Evolutionary conservation across 2,113 vertebrate genomes (phyloP), one percentile per base, ranked within the genome.

Genomic region (Chauna torquata): DNA sequence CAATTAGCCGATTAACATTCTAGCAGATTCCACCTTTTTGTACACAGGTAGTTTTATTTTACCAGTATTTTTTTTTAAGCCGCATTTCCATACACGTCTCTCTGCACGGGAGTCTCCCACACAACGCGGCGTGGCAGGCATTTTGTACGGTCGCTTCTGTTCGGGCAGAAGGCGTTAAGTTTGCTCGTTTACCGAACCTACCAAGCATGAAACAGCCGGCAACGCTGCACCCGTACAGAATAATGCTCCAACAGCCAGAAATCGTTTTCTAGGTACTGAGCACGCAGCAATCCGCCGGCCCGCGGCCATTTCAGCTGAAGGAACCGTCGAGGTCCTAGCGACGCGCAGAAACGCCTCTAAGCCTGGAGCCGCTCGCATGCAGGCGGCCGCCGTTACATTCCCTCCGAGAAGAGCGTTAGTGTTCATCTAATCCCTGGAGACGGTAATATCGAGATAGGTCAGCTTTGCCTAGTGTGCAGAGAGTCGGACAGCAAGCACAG

Each of bases 31-130:
- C 25, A 9, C 55, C 66, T 76, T 24, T 92, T 94, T 28, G 78
- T 50, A 94, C 80, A 92, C 94, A 95, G 91, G 94, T 83, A 94
- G 91, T 83, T 97, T 97, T 96, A 95, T 95, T 95, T 90, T 30
- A 84, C 81, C 47, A 2, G 18, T 76, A 15, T 11, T 22, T n/a
- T 30, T 70, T 84, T 76, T 86, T 34, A 55, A 90, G 72, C 88
- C 3, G 5, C 49, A 23, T 89, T 92, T 83, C 76, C 90, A 49
- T 36, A 58, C 89, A 34, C 1, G 9, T 83, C 66, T 76, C 16
- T 61, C 49, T 36, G 16, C 49, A 81, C 55, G 86, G 25, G 28
- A 34, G 44, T 30, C 40, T 42, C 54, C 36, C 54, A 18, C 17
- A 19, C 42, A 38, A 47, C 68, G 23, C 40, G 9, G n/a, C 20